Base-by-base conservation (phyloP, 2,113 vertebrate genomes). In the Gymnocephalus cernua region DNA sequence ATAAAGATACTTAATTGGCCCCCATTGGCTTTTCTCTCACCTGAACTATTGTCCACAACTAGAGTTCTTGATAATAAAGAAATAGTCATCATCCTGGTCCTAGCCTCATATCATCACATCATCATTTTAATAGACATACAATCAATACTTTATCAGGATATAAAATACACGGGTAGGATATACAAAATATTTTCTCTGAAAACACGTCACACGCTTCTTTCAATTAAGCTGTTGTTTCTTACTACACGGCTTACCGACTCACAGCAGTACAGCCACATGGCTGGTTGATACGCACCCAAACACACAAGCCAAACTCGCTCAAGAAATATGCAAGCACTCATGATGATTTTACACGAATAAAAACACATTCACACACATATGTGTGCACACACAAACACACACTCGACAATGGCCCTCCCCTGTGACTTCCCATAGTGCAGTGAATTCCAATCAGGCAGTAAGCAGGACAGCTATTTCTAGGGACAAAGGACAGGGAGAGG, bases 361-460 rank as follows among this genome's bases (percentile, higher is more conserved):
- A 27, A 56, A n/a, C 41, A 64, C 65, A 82, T 44, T 72, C 27
- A 54, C 18, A 62, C 63, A 74, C 59, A 83, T 35, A 91, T 92
- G 93, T 94, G 96, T 92, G 13, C 50, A 86, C 63, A 72, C 78
- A 84, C 41, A 88, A 57, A 89, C 56, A 76, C 81, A 84, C 88
- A 83, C 80, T 88, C 78, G 72, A 87, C 86, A 86, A 85, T 68
- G 66, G 74, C 83, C 61, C 86, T 87, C 87, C 90, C 86, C 75
- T 87, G 89, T 91, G 93, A 93, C 86, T 91, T 89, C 92, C 89
- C 77, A 80, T 79, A 92, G 90, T 85, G 94, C 90, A 76, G 90
- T 87, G 93, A 95, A 96, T 95, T 96, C 93, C 91, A 95, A 94
- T 95, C 95, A 96, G 95, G 95, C 94, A 92, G 82, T 92, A 94